phyloP scores from a whole-genome alignment of 1,140 invertebrate genomes.

The Venturia canescens region DNA sequence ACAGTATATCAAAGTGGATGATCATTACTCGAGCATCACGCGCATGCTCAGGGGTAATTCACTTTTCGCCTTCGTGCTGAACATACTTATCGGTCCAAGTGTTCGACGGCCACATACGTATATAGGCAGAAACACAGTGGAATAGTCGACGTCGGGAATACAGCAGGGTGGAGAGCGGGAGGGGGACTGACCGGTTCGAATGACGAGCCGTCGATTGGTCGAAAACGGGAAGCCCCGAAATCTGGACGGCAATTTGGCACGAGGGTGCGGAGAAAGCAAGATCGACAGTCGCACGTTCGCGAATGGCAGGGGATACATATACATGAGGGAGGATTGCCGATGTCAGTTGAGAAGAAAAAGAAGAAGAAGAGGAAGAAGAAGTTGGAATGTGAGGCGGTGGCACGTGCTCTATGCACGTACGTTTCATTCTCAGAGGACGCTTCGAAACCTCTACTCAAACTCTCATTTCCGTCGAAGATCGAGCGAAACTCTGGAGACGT shows the following conservation, averaged over 20 bases:
- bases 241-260: slow-evolving; percentile 6
- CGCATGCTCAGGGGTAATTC: not conserved
- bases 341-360: no score
- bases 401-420: slow-evolving; percentile 4
- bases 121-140: not conserved
- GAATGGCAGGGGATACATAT: not conserved
- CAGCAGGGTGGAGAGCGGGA: not conserved
- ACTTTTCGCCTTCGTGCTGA: not conserved
- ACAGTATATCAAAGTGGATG: not conserved
- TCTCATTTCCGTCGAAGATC: not conserved
- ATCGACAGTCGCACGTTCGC: not conserved
- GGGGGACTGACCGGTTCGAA: not conserved
- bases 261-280: not conserved
- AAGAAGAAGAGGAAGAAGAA: no score
- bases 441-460: not conserved
- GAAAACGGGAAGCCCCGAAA: not conserved
- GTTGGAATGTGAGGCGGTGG: not conserved
- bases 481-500: not conserved
- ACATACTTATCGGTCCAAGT: not conserved
- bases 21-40: slow-evolving; percentile 7
- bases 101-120: not conserved
- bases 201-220: not conserved
- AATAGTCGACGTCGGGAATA: not conserved
- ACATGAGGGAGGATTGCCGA: not conserved
- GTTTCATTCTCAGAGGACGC: not conserved